Conservation (phyloP, 2,113 vertebrate species). For the Desmodus rotundus region DNA sequence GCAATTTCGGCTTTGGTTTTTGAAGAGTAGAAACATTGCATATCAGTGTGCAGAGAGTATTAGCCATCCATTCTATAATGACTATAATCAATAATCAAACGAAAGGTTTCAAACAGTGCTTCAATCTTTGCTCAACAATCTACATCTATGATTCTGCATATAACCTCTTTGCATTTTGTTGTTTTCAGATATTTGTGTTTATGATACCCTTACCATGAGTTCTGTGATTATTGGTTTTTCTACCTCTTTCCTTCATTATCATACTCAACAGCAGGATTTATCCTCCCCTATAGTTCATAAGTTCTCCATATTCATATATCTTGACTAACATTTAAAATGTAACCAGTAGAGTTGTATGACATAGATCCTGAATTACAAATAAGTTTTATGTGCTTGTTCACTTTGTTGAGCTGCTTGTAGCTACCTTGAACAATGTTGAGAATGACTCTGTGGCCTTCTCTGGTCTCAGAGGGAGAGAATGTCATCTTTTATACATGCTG, state of each 20-base stretch:
- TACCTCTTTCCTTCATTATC: not conserved
- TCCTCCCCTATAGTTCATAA: not conserved
- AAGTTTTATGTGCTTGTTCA: not conserved
- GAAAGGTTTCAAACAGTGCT: not conserved
- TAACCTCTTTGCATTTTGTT: not conserved
- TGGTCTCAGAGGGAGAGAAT: not conserved
- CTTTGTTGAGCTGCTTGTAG: not conserved
- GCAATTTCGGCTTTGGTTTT: conserved; percentile 49
- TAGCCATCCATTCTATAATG: not conserved
- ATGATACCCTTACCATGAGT: not conserved
- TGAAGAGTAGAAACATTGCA: conserved; percentile 30
- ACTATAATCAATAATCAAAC: not conserved
- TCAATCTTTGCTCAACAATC: not conserved
- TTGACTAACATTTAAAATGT: not conserved
- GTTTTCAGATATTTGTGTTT: not conserved
- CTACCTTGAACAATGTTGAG: not conserved
- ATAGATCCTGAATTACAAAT: not conserved
- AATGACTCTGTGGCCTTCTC: not conserved
- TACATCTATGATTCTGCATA: not conserved
- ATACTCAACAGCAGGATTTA: not conserved
- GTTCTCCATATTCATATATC: not conserved
- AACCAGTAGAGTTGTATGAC: not conserved
- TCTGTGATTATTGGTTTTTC: not conserved
- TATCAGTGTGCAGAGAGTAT: not conserved
- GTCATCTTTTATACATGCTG: not conserved